Evolutionary conservation across 2,888 invertebrate species (phyloP), one percentile per base, ranked within the genome.

Genomic region (Hirtodrosophila alboralis): DNA sequence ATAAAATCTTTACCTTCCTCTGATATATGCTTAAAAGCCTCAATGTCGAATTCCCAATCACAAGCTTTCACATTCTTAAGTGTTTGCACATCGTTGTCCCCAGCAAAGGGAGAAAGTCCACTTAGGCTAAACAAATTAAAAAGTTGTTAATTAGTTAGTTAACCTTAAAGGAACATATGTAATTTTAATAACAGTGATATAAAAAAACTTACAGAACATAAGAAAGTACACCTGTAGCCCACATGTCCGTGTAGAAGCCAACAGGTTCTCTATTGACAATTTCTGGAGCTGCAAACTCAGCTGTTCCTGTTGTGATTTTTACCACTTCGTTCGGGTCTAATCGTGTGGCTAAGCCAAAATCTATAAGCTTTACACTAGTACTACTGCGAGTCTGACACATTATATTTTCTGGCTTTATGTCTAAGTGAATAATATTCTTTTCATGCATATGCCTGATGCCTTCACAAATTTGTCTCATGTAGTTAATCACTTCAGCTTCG

Each of bases 161-260:
- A 26, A 41, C 23, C n/a, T 9, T 30, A 26, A 33, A 13, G n/a
- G n/a, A n/a, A n/a, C n/a, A n/a, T n/a, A n/a, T n/a, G n/a, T n/a
- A n/a, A n/a, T n/a, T n/a, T 30, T 8, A 16, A 23, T 8, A 8
- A 1, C 12, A 37, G 18, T 2, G 12, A 9, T 8, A 4, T 8
- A 4, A 6, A 8, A 48, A 9, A 21, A 95, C 97, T 96, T 92
- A 97, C 95, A 99, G 92, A 31, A 99, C 98, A 89, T 99, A 99
- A 10, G 97, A 95, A n/a, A 99, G 93, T 1, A 99, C 99, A 87
- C 99, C 99, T 26, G 98, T 96, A 27, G 99, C 98, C 99, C 99
- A 99, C 99, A 99, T 99, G 90, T 99, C 99, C 0, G 99, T 99
- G 92, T 99, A 99, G 93, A 99, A 99, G 51, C 99, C 99, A 63